These are phyloP conservation scores for Emys orbicularis DNA, from an alignment of 2,797 vertebrate genomes.

Conservation along the genomic window DNA sequence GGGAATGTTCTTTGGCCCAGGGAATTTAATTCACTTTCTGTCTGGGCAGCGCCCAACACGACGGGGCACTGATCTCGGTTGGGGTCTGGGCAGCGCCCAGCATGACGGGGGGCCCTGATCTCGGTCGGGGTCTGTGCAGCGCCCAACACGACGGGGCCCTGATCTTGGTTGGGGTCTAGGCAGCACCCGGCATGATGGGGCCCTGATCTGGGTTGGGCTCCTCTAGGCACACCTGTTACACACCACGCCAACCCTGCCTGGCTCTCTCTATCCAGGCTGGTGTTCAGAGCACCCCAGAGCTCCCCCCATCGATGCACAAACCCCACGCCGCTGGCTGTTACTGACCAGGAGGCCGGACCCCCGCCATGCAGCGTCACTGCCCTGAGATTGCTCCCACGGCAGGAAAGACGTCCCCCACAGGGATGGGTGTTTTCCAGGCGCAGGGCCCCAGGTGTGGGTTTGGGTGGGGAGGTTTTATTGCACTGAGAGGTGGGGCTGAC, in stretches of 20 bases:
- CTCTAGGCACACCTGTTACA: too few species aligned
- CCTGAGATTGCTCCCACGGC: not conserved
- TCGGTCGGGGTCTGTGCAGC: too few species aligned
- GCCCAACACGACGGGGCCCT: not conserved
- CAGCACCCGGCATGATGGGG: too few species aligned
- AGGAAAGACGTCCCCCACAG: not conserved
- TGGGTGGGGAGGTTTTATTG: not conserved
- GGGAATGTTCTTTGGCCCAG: not conserved
- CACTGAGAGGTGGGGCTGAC: not conserved
- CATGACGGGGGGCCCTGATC: not conserved
- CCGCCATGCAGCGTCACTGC: not conserved
- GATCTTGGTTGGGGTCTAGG: too few species aligned
- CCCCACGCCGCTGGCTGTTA: not conserved
- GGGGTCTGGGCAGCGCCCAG: not conserved
- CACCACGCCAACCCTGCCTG: too few species aligned
- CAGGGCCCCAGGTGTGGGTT: too few species aligned
- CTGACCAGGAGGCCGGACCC: not conserved
- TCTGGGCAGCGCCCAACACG: not conserved
- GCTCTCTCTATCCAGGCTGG: too few species aligned
- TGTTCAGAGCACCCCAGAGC: too few species aligned
- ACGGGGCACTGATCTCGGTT: not conserved
- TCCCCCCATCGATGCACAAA: not conserved
- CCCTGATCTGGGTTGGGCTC: too few species aligned
- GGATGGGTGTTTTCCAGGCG: rapidly evolving
- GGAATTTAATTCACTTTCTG: not conserved